Evolutionary conservation across 2,888 invertebrate genomes (phyloP), one percentile per base, ranked within the genome.

Genomic region (Vandiemenella viatica): DNA sequence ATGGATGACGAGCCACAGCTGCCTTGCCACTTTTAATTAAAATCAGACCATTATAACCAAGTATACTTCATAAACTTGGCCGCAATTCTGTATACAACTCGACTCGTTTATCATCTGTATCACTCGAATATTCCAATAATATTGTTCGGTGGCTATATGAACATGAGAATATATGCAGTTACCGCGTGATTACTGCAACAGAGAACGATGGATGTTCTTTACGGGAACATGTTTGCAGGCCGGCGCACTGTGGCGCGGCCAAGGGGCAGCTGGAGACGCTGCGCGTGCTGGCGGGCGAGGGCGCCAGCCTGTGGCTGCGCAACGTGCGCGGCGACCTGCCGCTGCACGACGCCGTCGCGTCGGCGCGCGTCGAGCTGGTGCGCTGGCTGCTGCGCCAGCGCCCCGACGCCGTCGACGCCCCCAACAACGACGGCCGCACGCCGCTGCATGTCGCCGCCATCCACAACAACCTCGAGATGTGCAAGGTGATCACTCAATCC

Each of bases 291-390:
- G 75, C 77, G 58, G 73, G 75, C 42, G 76, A 80, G 58, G 86
- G 85, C 17, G 91, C 89, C 1, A 91, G 96, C 64, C 71, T 97
- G 42, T 95, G 96, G 86, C 69, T 89, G 48, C 75, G 87, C 54
- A 96, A 95, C 63, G 85, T 90, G 1, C 81, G 90, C 62, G 97
- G 97, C 0, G 97, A 97, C 65, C 75, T 92, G 49, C 92, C 97
- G 0, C 71, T 97, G 19, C 97, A 98, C 63, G 97, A 98, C 68
- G 96, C 97, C 0, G 87, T 95, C 0, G 80, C 87, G 38, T 91
- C 92, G 1, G 93, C 95, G 1, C 74, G 92, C 53, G 78, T 87
- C 55, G 91, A 91, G 60, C 65, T 93, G 51, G 83, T 93, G 1
- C 79, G 83, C 59, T 95, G 93, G 92, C 68, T 96, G 40, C 70